These are phyloP conservation scores for Rhineura floridana DNA, from an alignment of 2,113 vertebrate genomes.

Conservation along the genomic window DNA sequence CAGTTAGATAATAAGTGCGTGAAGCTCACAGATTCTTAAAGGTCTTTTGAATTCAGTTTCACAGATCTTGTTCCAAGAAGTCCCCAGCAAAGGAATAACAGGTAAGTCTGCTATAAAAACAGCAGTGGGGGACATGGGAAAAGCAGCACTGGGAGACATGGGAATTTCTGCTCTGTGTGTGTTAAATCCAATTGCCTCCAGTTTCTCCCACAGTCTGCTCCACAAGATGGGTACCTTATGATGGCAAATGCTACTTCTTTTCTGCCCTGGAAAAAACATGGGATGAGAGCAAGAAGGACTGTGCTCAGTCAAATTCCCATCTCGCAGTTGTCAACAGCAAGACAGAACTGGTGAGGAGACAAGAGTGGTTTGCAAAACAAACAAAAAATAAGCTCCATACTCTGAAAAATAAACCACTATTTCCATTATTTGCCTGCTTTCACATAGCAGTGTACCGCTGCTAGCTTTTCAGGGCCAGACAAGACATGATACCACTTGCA, in stretches of 20 bases:
- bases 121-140: too few relatives aligned
- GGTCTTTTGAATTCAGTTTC: constrained; percentile 7
- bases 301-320: background rate
- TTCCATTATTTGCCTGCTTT: background rate
- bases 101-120: background rate
- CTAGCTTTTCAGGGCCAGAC: background rate
- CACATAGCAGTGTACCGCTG: background rate
- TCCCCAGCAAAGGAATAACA: background rate
- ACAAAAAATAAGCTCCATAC: background rate
- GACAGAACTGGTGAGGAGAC: constrained; percentile 15
- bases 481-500: background rate
- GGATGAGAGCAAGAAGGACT: background rate
- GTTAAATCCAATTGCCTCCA: background rate
- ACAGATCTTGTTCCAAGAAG: constrained; percentile 2
- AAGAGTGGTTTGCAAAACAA: background rate
- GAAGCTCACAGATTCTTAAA: background rate
- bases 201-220: background rate
- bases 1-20: background rate
- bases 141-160: too few relatives aligned
- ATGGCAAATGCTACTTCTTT: constrained; percentile 20
- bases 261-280: background rate
- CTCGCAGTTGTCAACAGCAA: constrained; percentile 4
- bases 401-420: background rate
- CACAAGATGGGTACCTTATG: background rate
- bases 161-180: too few relatives aligned